These are phyloP conservation scores for Diarsia dahlii DNA, from an alignment of 2,888 invertebrate species.

Conservation along the genomic window DNA sequence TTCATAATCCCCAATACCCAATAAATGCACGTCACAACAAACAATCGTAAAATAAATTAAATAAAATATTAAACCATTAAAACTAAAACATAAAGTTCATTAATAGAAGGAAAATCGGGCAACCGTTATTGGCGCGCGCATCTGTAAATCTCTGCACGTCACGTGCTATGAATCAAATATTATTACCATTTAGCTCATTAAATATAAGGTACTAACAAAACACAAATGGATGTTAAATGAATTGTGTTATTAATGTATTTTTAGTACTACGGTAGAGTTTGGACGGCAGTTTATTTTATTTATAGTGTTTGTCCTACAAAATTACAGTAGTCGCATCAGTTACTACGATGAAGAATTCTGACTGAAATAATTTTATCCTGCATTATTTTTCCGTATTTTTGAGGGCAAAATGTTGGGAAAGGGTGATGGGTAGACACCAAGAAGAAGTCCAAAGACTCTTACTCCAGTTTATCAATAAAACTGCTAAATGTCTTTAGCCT, in stretches of 20 bases:
- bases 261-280: neutral
- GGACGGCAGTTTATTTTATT: neutral
- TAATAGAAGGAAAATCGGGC: neutral
- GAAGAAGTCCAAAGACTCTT: neutral
- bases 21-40: neutral
- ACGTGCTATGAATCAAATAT: constrained; percentile 11
- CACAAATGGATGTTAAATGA: neutral
- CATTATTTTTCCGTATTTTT: neutral
- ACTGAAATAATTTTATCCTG: neutral
- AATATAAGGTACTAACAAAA: constrained; percentile 15
- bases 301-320: neutral
- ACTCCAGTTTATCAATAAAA: neutral
- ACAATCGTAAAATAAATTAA: neutral
- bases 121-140: neutral
- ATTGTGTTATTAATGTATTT: constrained; percentile 23
- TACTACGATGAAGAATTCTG: neutral
- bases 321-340: neutral
- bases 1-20: neutral
- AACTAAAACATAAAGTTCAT: neutral
- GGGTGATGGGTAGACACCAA: neutral
- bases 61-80: neutral
- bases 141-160: neutral
- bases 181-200: neutral
- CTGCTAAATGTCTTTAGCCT: neutral
- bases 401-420: neutral